Percentiles rank a stretch among this genome's conserved stretches.
Conservation (phyloP, 1,140 invertebrate genomes). For the Caenorhabditis brenneri region DNA sequence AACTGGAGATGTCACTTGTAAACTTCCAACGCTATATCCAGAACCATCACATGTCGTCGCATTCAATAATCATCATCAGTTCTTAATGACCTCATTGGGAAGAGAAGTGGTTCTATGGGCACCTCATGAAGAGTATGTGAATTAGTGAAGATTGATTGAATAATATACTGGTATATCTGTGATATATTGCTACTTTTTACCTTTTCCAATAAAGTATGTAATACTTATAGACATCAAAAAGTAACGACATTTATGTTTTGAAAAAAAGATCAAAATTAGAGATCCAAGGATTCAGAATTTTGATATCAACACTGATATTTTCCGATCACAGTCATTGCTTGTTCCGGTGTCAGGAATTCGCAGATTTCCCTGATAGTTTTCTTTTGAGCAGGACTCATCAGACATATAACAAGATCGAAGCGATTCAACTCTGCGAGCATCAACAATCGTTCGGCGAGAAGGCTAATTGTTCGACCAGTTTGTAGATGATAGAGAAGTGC, state of each 20-base stretch:
- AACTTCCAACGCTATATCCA: conserved; percentile 75
- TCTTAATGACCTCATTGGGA: conserved; percentile 70
- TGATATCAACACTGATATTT: not conserved
- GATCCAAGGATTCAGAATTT: too few relatives aligned
- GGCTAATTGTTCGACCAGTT: not conserved
- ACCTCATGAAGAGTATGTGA: not conserved
- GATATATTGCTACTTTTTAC: not conserved
- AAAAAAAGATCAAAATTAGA: not conserved
- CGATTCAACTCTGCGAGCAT: conserved; percentile 2
- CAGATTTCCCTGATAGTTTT: not conserved
- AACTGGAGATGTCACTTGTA: conserved; percentile 72
- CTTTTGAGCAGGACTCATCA: not conserved
- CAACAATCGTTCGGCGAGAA: conserved; percentile 1
- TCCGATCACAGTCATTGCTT: not conserved
- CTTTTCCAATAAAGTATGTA: too few relatives aligned
- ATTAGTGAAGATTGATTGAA: not conserved
- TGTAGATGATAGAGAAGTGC: not conserved
- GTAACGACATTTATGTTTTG: too few relatives aligned
- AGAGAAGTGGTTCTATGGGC: conserved; percentile 5
- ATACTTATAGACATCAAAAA: too few relatives aligned
- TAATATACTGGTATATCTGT: not conserved
- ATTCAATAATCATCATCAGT: conserved; percentile 97
- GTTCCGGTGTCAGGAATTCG: not conserved
- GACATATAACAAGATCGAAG: conserved; percentile 15
- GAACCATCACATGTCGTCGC: conserved; percentile 98